phyloP scores from a whole-genome alignment of 2,797 vertebrate species.

The Scomberomorus guttatus region DNA sequence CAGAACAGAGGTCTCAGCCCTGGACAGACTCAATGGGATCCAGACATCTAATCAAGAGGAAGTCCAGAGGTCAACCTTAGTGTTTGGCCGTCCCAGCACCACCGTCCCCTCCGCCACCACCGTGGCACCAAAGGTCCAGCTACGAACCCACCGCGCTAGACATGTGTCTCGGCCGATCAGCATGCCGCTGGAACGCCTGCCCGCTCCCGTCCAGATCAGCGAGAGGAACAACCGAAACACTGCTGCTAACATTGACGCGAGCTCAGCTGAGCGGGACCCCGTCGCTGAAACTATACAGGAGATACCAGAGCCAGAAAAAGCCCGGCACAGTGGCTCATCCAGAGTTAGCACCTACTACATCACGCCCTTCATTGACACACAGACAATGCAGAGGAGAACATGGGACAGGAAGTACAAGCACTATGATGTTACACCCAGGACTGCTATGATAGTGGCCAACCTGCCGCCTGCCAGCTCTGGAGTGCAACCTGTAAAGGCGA shows the following conservation, averaged over 20 bases:
- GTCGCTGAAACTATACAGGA: conserved; percentile 87
- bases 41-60: conserved; percentile 67
- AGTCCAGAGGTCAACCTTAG: conserved; percentile 79
- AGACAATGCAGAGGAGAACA: conserved; percentile 86
- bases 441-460: conserved; percentile 90
- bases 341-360: conserved; percentile 86
- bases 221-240: conserved; percentile 87
- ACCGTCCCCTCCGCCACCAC: conserved; percentile 41
- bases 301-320: conserved; percentile 86
- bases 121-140: conserved; percentile 83
- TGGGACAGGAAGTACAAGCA: conserved; percentile 94
- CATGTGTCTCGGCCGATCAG: conserved; percentile 89
- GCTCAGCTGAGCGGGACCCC: conserved; percentile 62
- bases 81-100: conserved; percentile 80
- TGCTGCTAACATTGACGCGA: conserved; percentile 34
- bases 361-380: conserved; percentile 90
- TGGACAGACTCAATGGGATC: conserved; percentile 82
- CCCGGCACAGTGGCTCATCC: conserved; percentile 70
- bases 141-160: conserved; percentile 86
- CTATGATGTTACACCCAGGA: conserved; percentile 91
- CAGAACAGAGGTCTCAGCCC: conserved; percentile 63
- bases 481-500: conserved; percentile 62
- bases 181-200: conserved; percentile 91
- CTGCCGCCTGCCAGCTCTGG: conserved; percentile 82
- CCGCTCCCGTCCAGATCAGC: conserved; percentile 80